A percentile compares a stretch with the other conserved stretches of the same genome.
phyloP scores from a whole-genome alignment of 2,888 invertebrate species.

The Diaprepes abbreviatus region DNA sequence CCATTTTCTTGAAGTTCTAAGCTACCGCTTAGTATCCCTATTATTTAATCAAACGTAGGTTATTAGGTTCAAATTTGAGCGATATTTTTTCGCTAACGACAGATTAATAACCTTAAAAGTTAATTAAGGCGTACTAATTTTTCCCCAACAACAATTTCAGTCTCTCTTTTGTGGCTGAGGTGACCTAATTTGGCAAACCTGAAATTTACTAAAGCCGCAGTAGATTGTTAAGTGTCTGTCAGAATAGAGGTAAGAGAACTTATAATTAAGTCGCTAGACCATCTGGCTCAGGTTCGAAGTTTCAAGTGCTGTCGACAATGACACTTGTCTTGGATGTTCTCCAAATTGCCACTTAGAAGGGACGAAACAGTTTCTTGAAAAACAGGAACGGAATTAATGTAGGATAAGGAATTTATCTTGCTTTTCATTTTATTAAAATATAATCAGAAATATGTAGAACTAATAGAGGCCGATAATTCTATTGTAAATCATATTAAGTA shows the following conservation, averaged over 20 bases:
- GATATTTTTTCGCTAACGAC: too few relatives aligned
- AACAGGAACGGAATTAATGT: not conserved
- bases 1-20: too few relatives aligned
- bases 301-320: conserved; percentile 6
- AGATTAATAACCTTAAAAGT: too few relatives aligned
- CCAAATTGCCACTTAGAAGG: conserved; percentile 17
- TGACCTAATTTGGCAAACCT: conserved; percentile 3
- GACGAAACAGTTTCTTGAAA: not conserved
- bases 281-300: conserved; percentile 5
- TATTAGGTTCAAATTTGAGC: too few relatives aligned
- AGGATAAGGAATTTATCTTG: too few relatives aligned
- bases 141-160: not conserved
- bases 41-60: too few relatives aligned
- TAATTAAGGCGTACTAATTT: too few relatives aligned
- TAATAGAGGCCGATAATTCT: too few relatives aligned
- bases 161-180: not conserved
- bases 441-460: too few relatives aligned
- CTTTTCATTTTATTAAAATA: too few relatives aligned
- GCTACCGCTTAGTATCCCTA: too few relatives aligned
- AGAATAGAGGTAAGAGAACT: conserved; percentile 13
- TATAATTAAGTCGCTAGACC: conserved; percentile 19
- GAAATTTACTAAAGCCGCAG: not conserved
- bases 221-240: conserved; percentile 3
- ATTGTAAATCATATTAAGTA: too few relatives aligned
- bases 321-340: conserved; percentile 22